Conservation (phyloP, 2,113 vertebrate genomes). For the Passer montanus region DNA sequence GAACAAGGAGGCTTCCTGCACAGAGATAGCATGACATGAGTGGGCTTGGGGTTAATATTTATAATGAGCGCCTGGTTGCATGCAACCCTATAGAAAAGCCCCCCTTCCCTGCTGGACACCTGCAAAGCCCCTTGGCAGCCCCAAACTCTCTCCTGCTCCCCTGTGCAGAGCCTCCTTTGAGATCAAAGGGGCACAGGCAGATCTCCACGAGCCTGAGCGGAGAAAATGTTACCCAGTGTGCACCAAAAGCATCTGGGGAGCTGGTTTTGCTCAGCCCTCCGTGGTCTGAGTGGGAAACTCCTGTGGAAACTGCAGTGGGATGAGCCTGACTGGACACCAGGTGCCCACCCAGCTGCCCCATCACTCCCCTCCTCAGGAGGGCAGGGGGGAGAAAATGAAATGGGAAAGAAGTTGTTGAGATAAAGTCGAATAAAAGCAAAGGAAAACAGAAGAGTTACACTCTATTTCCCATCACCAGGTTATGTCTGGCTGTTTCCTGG, state of each 20-base stretch:
- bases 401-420: background rate
- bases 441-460: background rate
- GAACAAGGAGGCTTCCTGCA: background rate
- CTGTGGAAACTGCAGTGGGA: background rate
- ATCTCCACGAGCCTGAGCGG: accelerated
- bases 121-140: background rate
- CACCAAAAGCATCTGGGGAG: background rate
- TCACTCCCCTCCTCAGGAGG: background rate
- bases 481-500: background rate
- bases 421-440: background rate
- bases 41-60: background rate
- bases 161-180: background rate
- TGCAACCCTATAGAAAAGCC: background rate
- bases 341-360: background rate
- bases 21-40: background rate
- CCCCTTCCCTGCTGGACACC: background rate
- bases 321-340: background rate
- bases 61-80: accelerated
- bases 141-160: background rate
- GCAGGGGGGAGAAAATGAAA: background rate
- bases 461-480: background rate
- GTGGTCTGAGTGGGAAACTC: background rate
- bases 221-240: background rate
- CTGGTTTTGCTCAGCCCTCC: background rate
- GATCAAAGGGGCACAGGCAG: background rate